A percentile compares a stretch with the other conserved stretches of the same genome.
These are phyloP conservation scores for Gyrodactylus salaris DNA, from an alignment of 1,140 invertebrate species.

Conservation along the genomic window DNA sequence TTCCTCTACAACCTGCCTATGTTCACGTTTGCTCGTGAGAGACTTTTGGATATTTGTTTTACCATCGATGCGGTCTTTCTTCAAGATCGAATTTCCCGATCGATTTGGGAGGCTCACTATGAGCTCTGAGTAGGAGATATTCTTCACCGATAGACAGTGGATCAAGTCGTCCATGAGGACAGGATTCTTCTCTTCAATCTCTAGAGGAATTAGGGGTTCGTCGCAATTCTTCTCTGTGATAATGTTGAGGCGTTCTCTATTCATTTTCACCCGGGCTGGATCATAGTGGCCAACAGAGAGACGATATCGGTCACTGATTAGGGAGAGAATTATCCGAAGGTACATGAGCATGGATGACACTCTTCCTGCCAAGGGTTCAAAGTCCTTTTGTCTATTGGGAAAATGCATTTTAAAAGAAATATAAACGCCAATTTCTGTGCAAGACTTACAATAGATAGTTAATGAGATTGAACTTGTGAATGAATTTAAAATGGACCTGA, in stretches of 20 bases:
- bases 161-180: background rate
- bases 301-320: background rate
- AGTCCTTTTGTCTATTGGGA: background rate
- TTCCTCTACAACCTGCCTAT: background rate
- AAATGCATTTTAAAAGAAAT: background rate
- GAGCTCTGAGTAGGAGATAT: background rate
- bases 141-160: background rate
- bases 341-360: background rate
- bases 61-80: background rate
- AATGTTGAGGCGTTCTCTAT: too few species aligned
- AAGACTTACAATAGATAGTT: conserved; percentile 1
- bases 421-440: background rate
- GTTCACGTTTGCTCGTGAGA: background rate
- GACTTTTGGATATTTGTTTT: background rate
- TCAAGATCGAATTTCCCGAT: background rate
- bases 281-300: background rate
- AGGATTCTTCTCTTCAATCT: background rate
- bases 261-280: background rate
- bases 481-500: background rate
- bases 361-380: background rate
- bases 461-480: conserved; percentile 1
- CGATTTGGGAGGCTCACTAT: background rate
- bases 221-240: background rate
- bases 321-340: background rate
- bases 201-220: background rate